Conservation (phyloP, 2,797 vertebrate species). For the Heliangelus exortis region DNA sequence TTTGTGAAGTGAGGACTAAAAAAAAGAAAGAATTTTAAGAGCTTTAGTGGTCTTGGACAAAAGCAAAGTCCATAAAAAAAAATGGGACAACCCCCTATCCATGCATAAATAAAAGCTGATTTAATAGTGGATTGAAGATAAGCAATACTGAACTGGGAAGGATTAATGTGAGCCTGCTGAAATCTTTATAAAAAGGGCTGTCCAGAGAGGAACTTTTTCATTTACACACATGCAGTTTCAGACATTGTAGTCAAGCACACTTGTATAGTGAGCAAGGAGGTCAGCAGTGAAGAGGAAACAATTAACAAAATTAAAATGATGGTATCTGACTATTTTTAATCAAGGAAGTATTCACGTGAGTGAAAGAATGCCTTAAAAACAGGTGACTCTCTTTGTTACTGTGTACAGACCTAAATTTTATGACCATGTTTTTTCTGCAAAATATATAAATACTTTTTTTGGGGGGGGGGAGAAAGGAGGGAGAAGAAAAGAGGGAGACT, state of each 20-base stretch:
- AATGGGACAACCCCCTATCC: background rate
- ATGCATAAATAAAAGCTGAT: background rate
- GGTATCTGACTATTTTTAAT: background rate
- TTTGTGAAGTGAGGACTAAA: background rate
- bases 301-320: background rate
- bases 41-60: background rate
- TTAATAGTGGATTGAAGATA: background rate
- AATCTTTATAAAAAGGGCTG: background rate
- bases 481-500: background rate
- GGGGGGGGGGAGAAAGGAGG: fast-evolving
- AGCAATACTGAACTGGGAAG: background rate
- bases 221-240: background rate
- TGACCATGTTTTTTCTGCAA: constrained; percentile 1
- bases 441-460: constrained; percentile 53
- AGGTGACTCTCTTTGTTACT: background rate
- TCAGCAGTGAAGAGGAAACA: background rate
- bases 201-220: background rate
- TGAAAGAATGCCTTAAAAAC: background rate
- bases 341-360: background rate
- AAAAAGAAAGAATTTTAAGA: background rate
- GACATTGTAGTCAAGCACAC: background rate
- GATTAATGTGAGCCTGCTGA: background rate
- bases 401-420: background rate
- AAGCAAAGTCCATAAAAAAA: background rate
- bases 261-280: background rate